Percentiles rank a stretch among this genome's conserved stretches.
These are phyloP conservation scores for Trachemys scripta DNA, from an alignment of 2,113 vertebrate species.

Conservation along the genomic window DNA sequence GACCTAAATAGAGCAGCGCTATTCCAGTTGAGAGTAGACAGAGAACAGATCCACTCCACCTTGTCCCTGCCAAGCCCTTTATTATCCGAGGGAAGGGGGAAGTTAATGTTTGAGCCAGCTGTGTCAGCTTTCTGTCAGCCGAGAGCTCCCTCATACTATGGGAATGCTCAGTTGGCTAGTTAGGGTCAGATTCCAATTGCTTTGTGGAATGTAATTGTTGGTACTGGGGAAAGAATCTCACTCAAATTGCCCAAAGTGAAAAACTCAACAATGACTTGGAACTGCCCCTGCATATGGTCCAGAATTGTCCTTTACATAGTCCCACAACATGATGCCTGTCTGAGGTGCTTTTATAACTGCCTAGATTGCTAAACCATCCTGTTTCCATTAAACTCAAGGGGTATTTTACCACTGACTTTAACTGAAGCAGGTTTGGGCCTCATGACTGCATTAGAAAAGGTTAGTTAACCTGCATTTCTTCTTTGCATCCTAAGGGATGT, in stretches of 20 bases:
- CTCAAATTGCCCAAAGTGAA: conserved; percentile 28
- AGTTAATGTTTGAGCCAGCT: background rate
- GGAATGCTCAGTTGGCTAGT: background rate
- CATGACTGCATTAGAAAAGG: conserved; percentile 31
- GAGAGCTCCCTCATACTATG: background rate
- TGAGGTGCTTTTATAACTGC: conserved; percentile 35
- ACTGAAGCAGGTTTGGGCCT: conserved; percentile 41
- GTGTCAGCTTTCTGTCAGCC: background rate
- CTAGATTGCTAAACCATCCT: conserved; percentile 13
- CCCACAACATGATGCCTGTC: background rate
- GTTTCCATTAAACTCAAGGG: background rate
- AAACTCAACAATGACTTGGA: background rate
- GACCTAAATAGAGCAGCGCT: background rate
- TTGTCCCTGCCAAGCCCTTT: background rate
- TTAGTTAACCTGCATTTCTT: background rate
- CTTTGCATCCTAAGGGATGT: background rate
- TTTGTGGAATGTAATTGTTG: conserved; percentile 32
- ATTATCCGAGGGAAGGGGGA: rapidly evolving
- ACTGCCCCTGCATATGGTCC: background rate
- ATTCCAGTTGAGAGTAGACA: background rate
- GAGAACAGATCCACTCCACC: background rate
- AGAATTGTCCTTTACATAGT: rapidly evolving
- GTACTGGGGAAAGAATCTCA: conserved; percentile 39
- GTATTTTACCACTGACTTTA: conserved; percentile 7
- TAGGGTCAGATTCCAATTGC: background rate